Percentiles rank a stretch among this genome's conserved stretches.
phyloP scores from a whole-genome alignment of 2,113 vertebrate species.

The Antigone vipio region DNA sequence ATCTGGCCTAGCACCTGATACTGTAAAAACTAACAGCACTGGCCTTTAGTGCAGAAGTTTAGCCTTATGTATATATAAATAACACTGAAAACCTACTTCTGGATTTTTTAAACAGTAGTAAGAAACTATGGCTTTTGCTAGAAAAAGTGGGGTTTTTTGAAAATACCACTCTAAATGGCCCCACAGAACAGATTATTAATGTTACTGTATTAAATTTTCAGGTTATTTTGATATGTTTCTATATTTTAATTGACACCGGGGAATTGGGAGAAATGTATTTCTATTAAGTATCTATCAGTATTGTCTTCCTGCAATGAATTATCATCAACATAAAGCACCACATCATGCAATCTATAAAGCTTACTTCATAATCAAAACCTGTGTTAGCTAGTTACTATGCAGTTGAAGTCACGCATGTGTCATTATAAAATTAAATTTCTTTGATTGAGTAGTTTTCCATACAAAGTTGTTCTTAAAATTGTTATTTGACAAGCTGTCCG shows the following conservation, averaged over 20 bases:
- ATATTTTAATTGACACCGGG: background rate
- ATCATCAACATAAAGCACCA: background rate
- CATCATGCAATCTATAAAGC: background rate
- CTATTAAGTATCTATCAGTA: background rate
- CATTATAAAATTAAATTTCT: background rate
- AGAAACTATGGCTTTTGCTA: background rate
- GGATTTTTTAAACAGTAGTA: background rate
- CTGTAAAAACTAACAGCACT: background rate
- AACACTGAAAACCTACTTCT: background rate
- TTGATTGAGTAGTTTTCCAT: background rate
- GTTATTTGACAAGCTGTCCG: background rate
- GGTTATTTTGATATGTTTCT: background rate
- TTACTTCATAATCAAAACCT: background rate
- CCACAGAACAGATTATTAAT: background rate
- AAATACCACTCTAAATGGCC: background rate
- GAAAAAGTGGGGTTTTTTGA: accelerated
- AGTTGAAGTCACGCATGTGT: background rate
- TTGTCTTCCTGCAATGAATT: background rate
- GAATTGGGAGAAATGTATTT: background rate
- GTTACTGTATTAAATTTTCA: background rate
- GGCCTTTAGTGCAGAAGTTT: background rate
- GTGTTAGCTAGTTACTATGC: background rate
- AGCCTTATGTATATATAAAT: background rate
- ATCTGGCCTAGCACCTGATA: background rate
- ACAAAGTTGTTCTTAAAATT: background rate